These are phyloP conservation scores for Zosterops hypoxanthus DNA, from an alignment of 2,113 vertebrate species.

Conservation along the genomic window DNA sequence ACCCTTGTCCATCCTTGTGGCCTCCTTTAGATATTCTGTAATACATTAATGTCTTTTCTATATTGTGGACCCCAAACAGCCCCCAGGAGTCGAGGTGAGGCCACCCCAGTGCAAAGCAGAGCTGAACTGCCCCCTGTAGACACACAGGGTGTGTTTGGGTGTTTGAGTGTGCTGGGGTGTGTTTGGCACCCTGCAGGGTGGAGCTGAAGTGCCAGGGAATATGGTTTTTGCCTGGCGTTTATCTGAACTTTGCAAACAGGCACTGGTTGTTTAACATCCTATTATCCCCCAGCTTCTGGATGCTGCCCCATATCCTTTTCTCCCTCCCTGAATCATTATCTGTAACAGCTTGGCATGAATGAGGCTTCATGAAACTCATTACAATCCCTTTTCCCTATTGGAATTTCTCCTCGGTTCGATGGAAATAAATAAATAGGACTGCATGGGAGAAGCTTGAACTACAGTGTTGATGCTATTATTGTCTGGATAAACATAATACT, in stretches of 20 bases:
- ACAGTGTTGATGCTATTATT: background rate
- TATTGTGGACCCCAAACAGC: background rate
- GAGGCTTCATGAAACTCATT: background rate
- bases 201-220: background rate
- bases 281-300: background rate
- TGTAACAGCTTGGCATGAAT: background rate
- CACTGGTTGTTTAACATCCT: background rate
- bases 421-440: background rate
- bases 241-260: background rate
- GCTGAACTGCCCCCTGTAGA: background rate
- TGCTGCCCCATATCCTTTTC: background rate
- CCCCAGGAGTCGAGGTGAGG: background rate
- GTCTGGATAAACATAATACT: background rate
- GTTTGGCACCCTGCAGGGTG: background rate
- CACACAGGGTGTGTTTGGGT: fast-evolving
- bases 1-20: background rate
- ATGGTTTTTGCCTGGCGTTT: background rate
- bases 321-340: background rate
- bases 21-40: background rate
- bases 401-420: background rate
- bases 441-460: background rate
- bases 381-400: background rate
- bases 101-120: background rate
- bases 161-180: background rate
- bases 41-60: background rate